Conservation (phyloP, 1,140 invertebrate species). For the Mercenaria mercenaria region DNA sequence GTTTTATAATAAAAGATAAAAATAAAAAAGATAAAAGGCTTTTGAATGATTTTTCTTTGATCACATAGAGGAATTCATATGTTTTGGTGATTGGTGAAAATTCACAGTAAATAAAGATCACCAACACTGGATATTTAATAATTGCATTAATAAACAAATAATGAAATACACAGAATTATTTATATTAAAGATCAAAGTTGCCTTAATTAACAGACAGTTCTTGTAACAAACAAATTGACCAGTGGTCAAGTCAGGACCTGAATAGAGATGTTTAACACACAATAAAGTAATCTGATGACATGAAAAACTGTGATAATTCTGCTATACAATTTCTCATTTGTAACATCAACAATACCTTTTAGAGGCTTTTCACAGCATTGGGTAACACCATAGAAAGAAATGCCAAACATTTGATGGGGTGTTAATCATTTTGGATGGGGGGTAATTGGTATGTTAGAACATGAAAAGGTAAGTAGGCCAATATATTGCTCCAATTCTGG, state of each 20-base stretch:
- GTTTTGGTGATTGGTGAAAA: no score
- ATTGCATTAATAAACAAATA: not conserved
- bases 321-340: not conserved
- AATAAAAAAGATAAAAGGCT: no score
- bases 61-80: no score
- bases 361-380: slow-evolving; percentile 40
- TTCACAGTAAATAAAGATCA: slow-evolving; percentile 7
- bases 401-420: slow-evolving; percentile 61
- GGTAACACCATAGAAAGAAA: slow-evolving; percentile 41
- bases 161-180: not conserved
- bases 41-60: no score
- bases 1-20: no score
- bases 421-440: slow-evolving; percentile 44
- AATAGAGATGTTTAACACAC: slow-evolving; percentile 31
- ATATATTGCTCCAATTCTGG: not conserved
- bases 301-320: slow-evolving; percentile 55
- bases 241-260: slow-evolving; percentile 49
- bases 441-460: slow-evolving; percentile 43
- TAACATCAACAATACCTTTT: slow-evolving; percentile 25
- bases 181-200: slow-evolving; percentile 36
- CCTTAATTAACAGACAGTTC: slow-evolving; percentile 25
- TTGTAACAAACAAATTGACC: not conserved
- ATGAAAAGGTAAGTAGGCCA: not conserved
- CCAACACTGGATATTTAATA: not conserved
- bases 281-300: slow-evolving; percentile 52